Base-by-base conservation (phyloP, 1,140 invertebrate species). In the Brachionus paranguensis region DNA sequence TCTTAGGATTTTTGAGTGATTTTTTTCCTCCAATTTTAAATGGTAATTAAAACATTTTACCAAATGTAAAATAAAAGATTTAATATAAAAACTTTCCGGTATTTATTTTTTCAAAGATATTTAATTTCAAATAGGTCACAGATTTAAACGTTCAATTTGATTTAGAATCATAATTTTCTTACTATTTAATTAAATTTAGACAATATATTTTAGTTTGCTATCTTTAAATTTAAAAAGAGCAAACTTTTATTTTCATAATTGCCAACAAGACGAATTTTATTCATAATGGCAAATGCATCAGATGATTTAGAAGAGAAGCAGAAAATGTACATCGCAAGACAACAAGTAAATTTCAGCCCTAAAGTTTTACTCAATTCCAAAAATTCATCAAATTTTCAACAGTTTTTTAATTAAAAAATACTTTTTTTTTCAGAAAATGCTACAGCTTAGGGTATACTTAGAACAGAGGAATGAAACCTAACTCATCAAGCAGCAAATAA, bases 151-250 rank as follows among this genome's bases (percentile, higher is more conserved):
- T 20, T 27, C 53, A 60, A 60, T 60, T 47, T 6, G 6, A 47
- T 12, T 60, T 60, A 60, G 53, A 60, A 60, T 60, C 53, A 60
- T 60, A 60, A 60, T 60, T 60, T 60, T 60, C 5, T 60, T 60
- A 60, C 17, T 60, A 60, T 68, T 68, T 37, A 68, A 68, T 37
- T 68, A 37, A 68, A 68, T 68, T 68, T 68, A 68, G 65, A 68
- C 14, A 68, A 68, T 12, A 37, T 14, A 68, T 33, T 68, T 68
- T 68, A n/a, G 10, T 68, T 60, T 60, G 53, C 53, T 60, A 60
- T 60, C 53, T 60, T 60, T 60, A 20, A 60, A 60, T 60, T 60
- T 5, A 8, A 27, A 60, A 24, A 60, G 53, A 60, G 53, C 53
- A 60, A 60, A 60, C 53, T 60, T 55, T 60, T 68, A 33, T 68